These are phyloP conservation scores for Rhinogobius similis DNA, from an alignment of 2,113 vertebrate species.

Conservation along the genomic window DNA sequence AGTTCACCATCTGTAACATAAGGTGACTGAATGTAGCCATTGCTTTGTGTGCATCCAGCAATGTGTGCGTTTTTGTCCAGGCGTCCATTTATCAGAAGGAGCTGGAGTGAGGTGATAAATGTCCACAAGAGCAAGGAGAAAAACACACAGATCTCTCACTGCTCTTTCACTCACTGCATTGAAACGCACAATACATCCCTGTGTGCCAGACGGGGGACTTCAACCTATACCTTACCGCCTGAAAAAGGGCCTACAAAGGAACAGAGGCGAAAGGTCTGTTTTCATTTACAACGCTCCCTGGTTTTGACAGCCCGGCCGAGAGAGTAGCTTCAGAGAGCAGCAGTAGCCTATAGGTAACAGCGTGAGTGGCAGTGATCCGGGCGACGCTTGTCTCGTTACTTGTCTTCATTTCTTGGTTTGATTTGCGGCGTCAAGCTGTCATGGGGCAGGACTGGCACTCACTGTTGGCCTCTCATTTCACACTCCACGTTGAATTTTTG, in stretches of 20 bases:
- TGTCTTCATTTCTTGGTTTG: constrained; percentile 67
- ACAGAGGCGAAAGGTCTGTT: constrained; percentile 51
- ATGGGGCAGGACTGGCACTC: constrained; percentile 50
- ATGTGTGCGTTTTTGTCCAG: constrained; percentile 42
- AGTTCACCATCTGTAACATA: constrained; percentile 35
- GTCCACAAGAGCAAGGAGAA: constrained; percentile 29
- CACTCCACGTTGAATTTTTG: constrained; percentile 25
- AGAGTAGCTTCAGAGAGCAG: constrained; percentile 51
- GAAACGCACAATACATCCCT: constrained; percentile 47
- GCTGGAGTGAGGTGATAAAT: constrained; percentile 45
- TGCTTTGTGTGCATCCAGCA: constrained; percentile 17
- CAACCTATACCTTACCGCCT: constrained; percentile 40
- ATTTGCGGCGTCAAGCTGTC: constrained; percentile 68
- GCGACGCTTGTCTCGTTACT: constrained; percentile 63
- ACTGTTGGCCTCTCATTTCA: constrained; percentile 28
- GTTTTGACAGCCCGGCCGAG: constrained; percentile 59
- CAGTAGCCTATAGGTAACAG: constrained; percentile 61
- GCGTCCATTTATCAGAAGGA: constrained; percentile 51
- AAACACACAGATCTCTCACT: constrained; percentile 51
- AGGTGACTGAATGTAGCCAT: constrained; percentile 19
- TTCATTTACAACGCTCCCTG: constrained; percentile 57
- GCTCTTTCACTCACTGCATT: constrained; percentile 55
- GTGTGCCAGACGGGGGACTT: constrained; percentile 45
- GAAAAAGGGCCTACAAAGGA: constrained; percentile 28
- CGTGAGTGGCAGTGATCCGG: constrained; percentile 59